Evolutionary conservation across 1,140 invertebrate species (phyloP).

Genomic region (Eriosoma lanigerum): DNA sequence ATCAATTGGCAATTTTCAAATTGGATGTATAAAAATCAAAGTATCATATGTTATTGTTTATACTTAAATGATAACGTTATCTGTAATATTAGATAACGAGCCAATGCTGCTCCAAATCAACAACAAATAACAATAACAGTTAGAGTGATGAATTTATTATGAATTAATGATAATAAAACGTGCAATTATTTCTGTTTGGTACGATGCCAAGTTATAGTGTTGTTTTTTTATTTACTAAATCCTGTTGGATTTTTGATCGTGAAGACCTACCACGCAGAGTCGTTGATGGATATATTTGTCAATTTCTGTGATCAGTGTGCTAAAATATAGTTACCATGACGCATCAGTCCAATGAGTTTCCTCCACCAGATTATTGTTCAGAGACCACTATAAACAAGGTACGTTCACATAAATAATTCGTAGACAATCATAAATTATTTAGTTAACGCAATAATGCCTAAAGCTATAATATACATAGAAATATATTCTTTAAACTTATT

Average conservation of each 20-base stretch:
- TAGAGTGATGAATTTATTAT: background rate
- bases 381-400: background rate
- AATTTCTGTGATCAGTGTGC: background rate
- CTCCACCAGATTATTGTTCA: conserved; percentile 22
- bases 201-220: no score
- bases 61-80: conserved; percentile 7
- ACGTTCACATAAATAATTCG: background rate
- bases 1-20: no score
- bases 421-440: no score
- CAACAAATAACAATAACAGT: background rate
- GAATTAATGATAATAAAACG: background rate
- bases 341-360: conserved; percentile 27
- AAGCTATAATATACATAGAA: no score
- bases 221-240: background rate
- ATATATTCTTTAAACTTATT: no score
- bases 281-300: background rate
- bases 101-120: background rate
- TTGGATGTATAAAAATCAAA: no score
- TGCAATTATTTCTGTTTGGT: background rate
- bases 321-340: background rate
- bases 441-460: no score
- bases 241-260: background rate
- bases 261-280: background rate
- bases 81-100: background rate
- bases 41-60: no score